Evolutionary conservation across 2,797 vertebrate species (phyloP).

Genomic region (Thalassophryne amazonica): DNA sequence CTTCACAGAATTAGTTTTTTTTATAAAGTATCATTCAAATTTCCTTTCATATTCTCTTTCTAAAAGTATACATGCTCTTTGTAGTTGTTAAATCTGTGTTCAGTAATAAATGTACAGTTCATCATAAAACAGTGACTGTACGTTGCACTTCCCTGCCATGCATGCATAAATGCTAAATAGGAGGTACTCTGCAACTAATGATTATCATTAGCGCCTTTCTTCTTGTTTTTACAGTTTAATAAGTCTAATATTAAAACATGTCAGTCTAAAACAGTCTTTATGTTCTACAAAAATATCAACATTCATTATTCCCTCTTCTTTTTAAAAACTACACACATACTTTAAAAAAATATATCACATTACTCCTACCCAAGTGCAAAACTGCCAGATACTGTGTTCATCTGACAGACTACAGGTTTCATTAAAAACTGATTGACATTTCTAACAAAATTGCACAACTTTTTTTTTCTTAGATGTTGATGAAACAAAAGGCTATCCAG

Average conservation of each 20-base stretch:
- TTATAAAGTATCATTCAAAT: conserved; percentile 41
- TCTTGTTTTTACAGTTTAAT: conserved; percentile 36
- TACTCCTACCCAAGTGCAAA: conserved; percentile 90
- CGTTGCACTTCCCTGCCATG: conserved; percentile 61
- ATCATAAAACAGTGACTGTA: conserved; percentile 58
- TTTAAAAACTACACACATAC: conserved; percentile 60
- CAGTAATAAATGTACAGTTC: conserved; percentile 52
- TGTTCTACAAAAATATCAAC: conserved; percentile 79
- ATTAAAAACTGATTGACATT: conserved; percentile 57
- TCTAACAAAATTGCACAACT: conserved; percentile 58
- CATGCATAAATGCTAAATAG: conserved; percentile 54
- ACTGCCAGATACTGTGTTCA: conserved; percentile 81
- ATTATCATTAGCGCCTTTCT: conserved; percentile 63
- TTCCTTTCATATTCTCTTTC: conserved; percentile 33
- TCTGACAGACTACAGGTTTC: conserved; percentile 82
- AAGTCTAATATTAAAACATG: conserved; percentile 56
- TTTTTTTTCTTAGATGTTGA: conserved; percentile 27
- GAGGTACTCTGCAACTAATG: conserved; percentile 60
- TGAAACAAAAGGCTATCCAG: conserved; percentile 56
- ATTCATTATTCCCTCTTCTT: conserved; percentile 52
- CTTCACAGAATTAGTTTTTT: conserved; percentile 8
- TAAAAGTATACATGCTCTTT: conserved; percentile 55
- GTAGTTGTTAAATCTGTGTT: conserved; percentile 38
- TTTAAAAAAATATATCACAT: conserved; percentile 85
- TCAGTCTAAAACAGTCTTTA: conserved; percentile 62